A percentile compares a stretch with the other conserved stretches of the same genome.
Conservation (phyloP, 1,140 invertebrate genomes). For the Latrodectus geometricus region DNA sequence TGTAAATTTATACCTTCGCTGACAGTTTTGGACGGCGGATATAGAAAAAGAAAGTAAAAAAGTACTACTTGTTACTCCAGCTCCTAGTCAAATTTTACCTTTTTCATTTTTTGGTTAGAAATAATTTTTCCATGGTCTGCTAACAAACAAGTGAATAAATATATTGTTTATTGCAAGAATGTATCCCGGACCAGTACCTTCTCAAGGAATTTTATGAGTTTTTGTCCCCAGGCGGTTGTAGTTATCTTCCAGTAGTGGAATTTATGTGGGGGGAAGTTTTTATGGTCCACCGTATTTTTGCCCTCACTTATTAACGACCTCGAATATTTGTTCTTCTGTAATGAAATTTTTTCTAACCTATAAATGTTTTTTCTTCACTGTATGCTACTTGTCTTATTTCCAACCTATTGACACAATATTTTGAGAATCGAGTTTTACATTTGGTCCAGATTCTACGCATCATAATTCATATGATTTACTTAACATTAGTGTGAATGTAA, state of each 20-base stretch:
- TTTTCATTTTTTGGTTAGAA: not conserved
- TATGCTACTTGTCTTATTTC: too few relatives aligned
- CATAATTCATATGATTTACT: too few relatives aligned
- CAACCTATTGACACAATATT: too few relatives aligned
- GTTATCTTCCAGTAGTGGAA: slow-evolving; percentile 6
- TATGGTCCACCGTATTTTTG: slow-evolving; percentile 17
- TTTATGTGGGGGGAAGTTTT: slow-evolving; percentile 29
- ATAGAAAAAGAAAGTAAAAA: not conserved
- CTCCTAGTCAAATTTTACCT: not conserved
- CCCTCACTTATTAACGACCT: slow-evolving; percentile 25
- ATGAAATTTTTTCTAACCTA: slow-evolving; percentile 28
- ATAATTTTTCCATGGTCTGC: not conserved
- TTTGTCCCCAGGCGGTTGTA: slow-evolving; percentile 4
- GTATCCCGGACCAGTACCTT: not conserved
- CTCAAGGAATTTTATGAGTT: slow-evolving; percentile 23
- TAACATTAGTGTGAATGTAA: too few relatives aligned
- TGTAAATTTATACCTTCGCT: slow-evolving; percentile 42
- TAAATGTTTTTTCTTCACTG: too few relatives aligned
- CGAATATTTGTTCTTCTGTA: not conserved
- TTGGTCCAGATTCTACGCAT: too few relatives aligned
- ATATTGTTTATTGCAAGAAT: slow-evolving; percentile 22
- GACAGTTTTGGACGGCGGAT: slow-evolving; percentile 11
- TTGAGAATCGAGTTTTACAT: too few relatives aligned
- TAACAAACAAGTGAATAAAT: slow-evolving; percentile 34
- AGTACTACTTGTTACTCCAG: not conserved